These are phyloP conservation scores for Drosophila sp. DNA, from an alignment of 1,140 invertebrate species.

Conservation along the genomic window DNA sequence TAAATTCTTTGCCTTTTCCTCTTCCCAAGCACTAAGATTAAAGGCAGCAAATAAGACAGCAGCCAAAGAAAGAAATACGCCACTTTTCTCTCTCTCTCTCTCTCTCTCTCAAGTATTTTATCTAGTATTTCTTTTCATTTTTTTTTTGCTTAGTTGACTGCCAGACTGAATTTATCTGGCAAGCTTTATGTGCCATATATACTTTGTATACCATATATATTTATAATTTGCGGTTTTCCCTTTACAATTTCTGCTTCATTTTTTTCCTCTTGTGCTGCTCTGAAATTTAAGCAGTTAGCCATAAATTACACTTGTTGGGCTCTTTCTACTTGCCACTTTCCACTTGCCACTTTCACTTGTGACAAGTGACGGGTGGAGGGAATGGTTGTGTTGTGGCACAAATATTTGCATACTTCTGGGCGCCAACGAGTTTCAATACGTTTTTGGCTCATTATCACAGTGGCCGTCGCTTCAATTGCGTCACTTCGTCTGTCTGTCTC, in stretches of 20 bases:
- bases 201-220: conserved; percentile 33
- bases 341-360: conserved; percentile 25
- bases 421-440: conserved; percentile 65
- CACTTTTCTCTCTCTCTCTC: conserved; percentile 14
- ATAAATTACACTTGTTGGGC: conserved; percentile 75
- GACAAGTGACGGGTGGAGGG: background rate
- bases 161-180: conserved; percentile 61
- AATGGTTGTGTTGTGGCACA: conserved; percentile 9
- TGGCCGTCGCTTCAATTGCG: conserved; percentile 57
- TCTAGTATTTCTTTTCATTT: background rate
- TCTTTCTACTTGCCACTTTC: conserved; percentile 29
- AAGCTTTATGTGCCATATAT: conserved; percentile 21
- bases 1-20: conserved; percentile 49
- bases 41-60: conserved; percentile 46
- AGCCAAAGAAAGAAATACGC: conserved; percentile 33
- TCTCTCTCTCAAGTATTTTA: conserved; percentile 17
- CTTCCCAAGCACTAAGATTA: conserved; percentile 57
- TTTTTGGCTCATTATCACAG: conserved; percentile 68
- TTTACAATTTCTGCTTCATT: conserved; percentile 22
- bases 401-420: conserved; percentile 70
- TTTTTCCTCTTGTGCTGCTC: conserved; percentile 10
- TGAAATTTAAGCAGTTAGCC: conserved; percentile 71
- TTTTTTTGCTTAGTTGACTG: conserved; percentile 64
- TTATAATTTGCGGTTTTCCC: conserved; percentile 65
- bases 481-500: conserved; percentile 47